Base-by-base conservation (phyloP, 2,888 invertebrate genomes). In the Epinotia brunnichana region DNA sequence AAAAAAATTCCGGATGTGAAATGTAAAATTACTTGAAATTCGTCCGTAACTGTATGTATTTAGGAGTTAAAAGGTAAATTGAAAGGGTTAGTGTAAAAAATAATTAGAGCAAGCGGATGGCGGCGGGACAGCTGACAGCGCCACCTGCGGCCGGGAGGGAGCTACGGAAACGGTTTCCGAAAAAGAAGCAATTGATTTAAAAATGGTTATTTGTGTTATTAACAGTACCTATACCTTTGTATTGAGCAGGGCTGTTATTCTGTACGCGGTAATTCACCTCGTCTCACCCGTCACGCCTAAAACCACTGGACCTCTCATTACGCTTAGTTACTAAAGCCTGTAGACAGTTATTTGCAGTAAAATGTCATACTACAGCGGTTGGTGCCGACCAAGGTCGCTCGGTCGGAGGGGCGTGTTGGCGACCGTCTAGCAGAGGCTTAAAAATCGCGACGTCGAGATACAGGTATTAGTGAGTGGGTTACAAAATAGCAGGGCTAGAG, bases 121-220 rank as follows among this genome's bases (percentile, higher is more conserved):
- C 77, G 77, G 76, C 80, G 79, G 77, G 82, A 87, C 91, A 90
- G 90, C 89, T 91, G 91, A 89, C 91, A 89, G 83, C 77, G 77
- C 83, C 91, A 92, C 90, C 91, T 90, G 90, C 81, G 80, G 80
- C 79, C 59, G 73, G 68, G 75, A 83, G 86, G 86, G 85, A 84
- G 81, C 75, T 64, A 77, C 82, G 84, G 86, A 87, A 87, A 87
- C 86, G 81, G 61, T 61, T 66, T 60, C 63, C 59, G 61, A 74
- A 71, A 56, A 69, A 24, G 48, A 63, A 54, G 63, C 19, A 48
- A 57, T 70, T 60, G 41, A 64, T 51, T 57, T 24, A 5, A 48
- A 29, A 19, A 59, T 17, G 13, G 54, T 39, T 61, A 44, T 11
- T 11, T 2, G 39, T 39, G 9, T 11, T 11, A 39, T 9, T 39